Conservation (phyloP, 2,888 invertebrate genomes). For the Melanotus villosus region DNA sequence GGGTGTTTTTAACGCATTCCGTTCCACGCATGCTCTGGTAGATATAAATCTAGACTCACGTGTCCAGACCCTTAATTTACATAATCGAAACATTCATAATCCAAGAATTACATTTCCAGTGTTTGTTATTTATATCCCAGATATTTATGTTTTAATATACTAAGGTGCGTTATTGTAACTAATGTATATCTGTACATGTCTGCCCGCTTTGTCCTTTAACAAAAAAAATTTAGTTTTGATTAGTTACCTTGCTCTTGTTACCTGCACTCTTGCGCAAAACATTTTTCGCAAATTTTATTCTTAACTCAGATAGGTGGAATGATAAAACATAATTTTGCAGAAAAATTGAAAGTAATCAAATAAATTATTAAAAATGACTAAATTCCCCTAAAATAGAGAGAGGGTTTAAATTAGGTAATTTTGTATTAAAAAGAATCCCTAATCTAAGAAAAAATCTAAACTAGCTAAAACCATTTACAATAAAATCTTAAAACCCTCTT, state of each 20-base stretch:
- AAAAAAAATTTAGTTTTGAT: slow-evolving; percentile 5
- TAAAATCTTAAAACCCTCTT: too few relatives aligned
- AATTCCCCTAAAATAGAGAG: too few relatives aligned
- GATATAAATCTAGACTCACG: slow-evolving; percentile 44
- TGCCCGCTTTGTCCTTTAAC: slow-evolving; percentile 12
- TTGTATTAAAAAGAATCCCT: too few relatives aligned
- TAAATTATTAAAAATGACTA: too few relatives aligned
- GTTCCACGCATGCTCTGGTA: slow-evolving; percentile 37
- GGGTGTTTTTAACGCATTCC: slow-evolving; percentile 40
- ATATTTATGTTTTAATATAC: slow-evolving; percentile 43
- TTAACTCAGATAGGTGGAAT: not conserved
- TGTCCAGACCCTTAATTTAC: slow-evolving; percentile 43
- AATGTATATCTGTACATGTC: too few relatives aligned
- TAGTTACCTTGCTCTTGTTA: not conserved
- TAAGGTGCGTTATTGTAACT: slow-evolving; percentile 25
- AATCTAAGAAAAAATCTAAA: too few relatives aligned
- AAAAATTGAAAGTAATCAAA: too few relatives aligned
- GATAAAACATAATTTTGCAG: too few relatives aligned
- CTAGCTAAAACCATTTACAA: too few relatives aligned
- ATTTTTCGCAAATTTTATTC: too few relatives aligned
- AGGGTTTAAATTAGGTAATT: too few relatives aligned
- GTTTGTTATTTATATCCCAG: slow-evolving; percentile 44
- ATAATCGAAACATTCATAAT: slow-evolving; percentile 50
- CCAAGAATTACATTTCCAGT: slow-evolving; percentile 44
- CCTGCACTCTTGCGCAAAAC: not conserved